Evolutionary conservation across 1,140 invertebrate species (phyloP).

Genomic region (Oedothorax gibbosus): DNA sequence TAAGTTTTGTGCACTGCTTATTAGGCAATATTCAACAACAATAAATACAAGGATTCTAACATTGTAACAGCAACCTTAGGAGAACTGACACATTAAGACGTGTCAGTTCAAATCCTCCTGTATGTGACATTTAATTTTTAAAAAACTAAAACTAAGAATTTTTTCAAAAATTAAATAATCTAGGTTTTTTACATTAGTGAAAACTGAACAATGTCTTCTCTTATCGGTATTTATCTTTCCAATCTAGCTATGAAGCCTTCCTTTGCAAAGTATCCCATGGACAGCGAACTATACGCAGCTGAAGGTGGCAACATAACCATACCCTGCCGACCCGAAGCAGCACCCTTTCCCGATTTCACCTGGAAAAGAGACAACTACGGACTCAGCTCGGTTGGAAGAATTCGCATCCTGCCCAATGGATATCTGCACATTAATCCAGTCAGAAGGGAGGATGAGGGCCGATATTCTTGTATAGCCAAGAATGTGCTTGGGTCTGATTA

Average conservation of each 20-base stretch:
- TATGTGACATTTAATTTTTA: too few relatives aligned
- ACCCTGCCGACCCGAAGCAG: conserved; percentile 92
- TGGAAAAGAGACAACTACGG: conserved; percentile 93
- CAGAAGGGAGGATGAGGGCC: conserved; percentile 85
- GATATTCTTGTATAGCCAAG: conserved; percentile 88
- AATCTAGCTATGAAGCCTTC: conserved; percentile 82
- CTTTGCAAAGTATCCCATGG: conserved; percentile 90
- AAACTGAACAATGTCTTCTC: too few relatives aligned
- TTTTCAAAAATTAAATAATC: too few relatives aligned
- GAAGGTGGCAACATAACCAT: conserved; percentile 93
- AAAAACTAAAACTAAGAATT: too few relatives aligned
- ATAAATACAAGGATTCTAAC: too few relatives aligned
- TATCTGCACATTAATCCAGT: conserved; percentile 89
- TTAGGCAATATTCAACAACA: too few relatives aligned
- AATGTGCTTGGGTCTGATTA: conserved; percentile 84
- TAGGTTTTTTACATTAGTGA: too few relatives aligned
- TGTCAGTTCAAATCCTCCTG: too few relatives aligned
- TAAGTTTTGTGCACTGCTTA: too few relatives aligned
- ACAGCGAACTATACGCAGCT: conserved; percentile 88
- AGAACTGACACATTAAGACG: too few relatives aligned
- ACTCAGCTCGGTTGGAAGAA: conserved; percentile 78
- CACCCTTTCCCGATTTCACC: conserved; percentile 86
- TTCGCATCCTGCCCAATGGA: conserved; percentile 81
- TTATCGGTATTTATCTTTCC: not conserved
- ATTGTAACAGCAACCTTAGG: too few relatives aligned